Base-by-base conservation (phyloP, 2,113 vertebrate species). In the Rissa tridactyla region DNA sequence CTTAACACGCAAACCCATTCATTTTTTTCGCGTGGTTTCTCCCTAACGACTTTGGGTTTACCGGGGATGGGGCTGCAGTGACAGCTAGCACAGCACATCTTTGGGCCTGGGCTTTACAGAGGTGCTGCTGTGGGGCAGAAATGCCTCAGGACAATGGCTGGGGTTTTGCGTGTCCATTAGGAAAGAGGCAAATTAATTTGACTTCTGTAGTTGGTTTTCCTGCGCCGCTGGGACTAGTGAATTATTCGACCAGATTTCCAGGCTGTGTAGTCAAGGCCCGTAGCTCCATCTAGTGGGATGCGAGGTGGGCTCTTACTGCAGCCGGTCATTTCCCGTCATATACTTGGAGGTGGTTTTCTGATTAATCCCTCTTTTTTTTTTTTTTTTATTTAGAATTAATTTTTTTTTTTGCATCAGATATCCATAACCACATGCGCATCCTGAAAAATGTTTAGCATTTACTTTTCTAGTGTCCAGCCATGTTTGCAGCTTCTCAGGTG, bases 251-350 rank as follows among this genome's bases (percentile, higher is more conserved):
- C 25, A 12, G n/a, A 2, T 83, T 91, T 64, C 64, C 52, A 47
- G 47, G 5, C n/a, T 46, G n/a, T 26, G 52, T 25, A 34, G 49
- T 32, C 27, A 13, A 32, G 21, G 47, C 42, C 49, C 69, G 1
- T 70, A 89, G 77, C 92, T 90, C 94, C 94, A 94, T 64, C 90
- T 95, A 93, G 83, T 90, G 95, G 96, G 55, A 27, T 22, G 16
- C 5, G 6, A 49, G 10, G 29, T 72, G 38, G 11, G 55, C 30
- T 68, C 36, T 15, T 19, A 16, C 2, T 25, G 32, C 57, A 62
- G n/a, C 46, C 54, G 2, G 13, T 14, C 12, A 1, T 44, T 73
- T 64, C n/a, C 62, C 17, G 6, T 42, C 40, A 1, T 10, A 2
- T 15, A 11, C 38, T 69, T 69, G 13, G 55, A 65, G 73, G 8